Conservation (phyloP, 2,113 vertebrate species). For the human (Homo sapiens) region GRCh38 chr3:196316501-196317000, state of each 20-base stretch:
- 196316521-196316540: not conserved
- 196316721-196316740: too few relatives aligned
- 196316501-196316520: not conserved
- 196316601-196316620: not conserved
- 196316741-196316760: not conserved
- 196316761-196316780: slow-evolving; percentile 2
- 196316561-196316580: not conserved
- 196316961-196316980: too few relatives aligned
- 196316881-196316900: too few relatives aligned
- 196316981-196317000: too few relatives aligned
- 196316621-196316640: slow-evolving; percentile 8
- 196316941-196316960: too few relatives aligned
- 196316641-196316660: not conserved
- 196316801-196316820: too few relatives aligned
- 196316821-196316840: not conserved
- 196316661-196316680: not conserved
- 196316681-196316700: slow-evolving; percentile 17
- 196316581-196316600: not conserved
- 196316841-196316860: not conserved
- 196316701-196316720: not conserved
- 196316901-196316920: too few relatives aligned
- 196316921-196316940: too few relatives aligned
- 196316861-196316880: not conserved
- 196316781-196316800: not conserved
- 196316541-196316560: not conserved